Evolutionary conservation across 2,797 vertebrate genomes (phyloP), one percentile per base, ranked within the genome.

Genomic region (Poecilia gillii): DNA sequence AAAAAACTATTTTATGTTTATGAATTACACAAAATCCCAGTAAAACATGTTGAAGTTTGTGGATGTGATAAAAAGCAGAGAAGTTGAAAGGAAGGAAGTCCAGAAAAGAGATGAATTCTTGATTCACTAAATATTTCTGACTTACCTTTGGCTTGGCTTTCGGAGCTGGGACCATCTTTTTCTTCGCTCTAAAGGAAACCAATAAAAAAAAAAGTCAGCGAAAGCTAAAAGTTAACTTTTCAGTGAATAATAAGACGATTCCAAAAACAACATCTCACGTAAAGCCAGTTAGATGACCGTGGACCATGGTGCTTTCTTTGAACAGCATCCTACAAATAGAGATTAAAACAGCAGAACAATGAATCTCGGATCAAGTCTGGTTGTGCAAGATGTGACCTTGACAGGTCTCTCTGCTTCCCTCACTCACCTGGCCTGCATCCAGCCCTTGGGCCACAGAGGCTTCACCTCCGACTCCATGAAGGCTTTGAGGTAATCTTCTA

Each of bases 391-490:
- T 20, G 62, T 12, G 31, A 68, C 33, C 64, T 9, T 39, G 64
- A 9, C 18, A 25, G 23, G 64, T 13, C 14, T 68, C 57, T 0
- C 66, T 16, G 74, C 16, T 13, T 23, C 36, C 28, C 39, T 41
- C 72, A 75, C 90, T 14, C 57, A 99, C 98, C 98, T 97, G 95
- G 97, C 96, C 94, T 99, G 99, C 99, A 99, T 99, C 99, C 99
- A 99, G 89, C 99, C 99, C 93, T 98, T 98, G 57, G 98, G 99
- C 99, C 99, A 99, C 64, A 99, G 96, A 43, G 96, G 96, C 87
- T 98, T 99, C 75, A 99, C 97, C 85, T 99, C 98, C 0, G 96
- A 95, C 90, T 99, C 98, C 96, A 99, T 97, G 94, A 99, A 99
- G 87, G 93, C 95, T 93, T 99, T 99, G 93, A 99, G 96, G 88